Percentiles rank a stretch among this genome's conserved stretches.
Evolutionary conservation across 1,140 invertebrate species (phyloP).

Genomic region (Saccostrea cuccullata): DNA sequence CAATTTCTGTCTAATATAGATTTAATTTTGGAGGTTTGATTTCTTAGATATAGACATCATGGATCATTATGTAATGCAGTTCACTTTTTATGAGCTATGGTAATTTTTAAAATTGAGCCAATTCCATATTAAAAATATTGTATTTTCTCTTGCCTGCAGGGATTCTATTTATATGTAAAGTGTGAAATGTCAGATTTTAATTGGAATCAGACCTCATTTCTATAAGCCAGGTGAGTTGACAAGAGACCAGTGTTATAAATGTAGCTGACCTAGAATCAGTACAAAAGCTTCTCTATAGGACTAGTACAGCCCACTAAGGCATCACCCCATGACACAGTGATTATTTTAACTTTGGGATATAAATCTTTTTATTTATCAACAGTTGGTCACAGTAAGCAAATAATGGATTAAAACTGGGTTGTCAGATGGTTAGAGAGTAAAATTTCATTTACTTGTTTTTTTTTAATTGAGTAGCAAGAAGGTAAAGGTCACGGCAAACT

Average conservation of each 20-base stretch:
- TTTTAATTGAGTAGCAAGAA: not conserved
- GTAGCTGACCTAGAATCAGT: not conserved
- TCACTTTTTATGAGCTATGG: not conserved
- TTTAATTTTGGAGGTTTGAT: too few species aligned
- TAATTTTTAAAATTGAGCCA: not conserved
- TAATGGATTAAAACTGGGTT: not conserved
- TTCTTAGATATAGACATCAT: not conserved
- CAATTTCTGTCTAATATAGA: too few species aligned
- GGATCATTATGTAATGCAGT: not conserved
- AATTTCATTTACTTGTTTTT: not conserved
- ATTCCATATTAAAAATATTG: not conserved
- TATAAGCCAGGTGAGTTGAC: not conserved
- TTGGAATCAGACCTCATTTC: not conserved
- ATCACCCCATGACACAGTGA: not conserved
- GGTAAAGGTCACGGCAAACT: not conserved
- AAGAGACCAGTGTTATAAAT: not conserved
- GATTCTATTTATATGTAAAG: slow-evolving; percentile 4
- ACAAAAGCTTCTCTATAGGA: not conserved
- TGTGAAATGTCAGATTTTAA: not conserved
- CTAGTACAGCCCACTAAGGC: not conserved
- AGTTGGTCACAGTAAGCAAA: not conserved
- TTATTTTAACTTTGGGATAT: not conserved
- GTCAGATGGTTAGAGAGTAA: not conserved
- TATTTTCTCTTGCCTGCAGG: not conserved
- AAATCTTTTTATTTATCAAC: not conserved